These are phyloP conservation scores for Campylorhamphus procurvoides DNA, from an alignment of 2,113 vertebrate genomes.

Conservation along the genomic window DNA sequence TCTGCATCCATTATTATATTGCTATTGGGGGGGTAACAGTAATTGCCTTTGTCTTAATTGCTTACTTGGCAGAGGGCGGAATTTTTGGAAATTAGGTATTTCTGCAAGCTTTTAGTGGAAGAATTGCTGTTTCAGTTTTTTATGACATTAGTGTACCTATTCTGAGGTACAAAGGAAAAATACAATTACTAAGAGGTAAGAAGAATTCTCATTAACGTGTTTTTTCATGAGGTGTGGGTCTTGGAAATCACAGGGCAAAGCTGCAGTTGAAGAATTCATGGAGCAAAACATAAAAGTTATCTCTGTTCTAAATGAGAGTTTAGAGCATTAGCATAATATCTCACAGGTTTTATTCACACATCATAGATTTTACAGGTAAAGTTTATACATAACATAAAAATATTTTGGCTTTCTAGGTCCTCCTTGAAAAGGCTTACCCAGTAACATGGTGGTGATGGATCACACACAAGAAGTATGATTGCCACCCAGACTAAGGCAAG, in stretches of 20 bases:
- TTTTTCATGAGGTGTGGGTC: neutral
- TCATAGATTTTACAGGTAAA: neutral
- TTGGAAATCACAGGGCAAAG: neutral
- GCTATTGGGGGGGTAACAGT: neutral
- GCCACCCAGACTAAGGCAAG: neutral
- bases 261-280: neutral
- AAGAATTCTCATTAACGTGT: neutral
- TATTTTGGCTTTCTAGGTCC: neutral
- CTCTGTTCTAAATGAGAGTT: neutral
- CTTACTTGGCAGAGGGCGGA: neutral
- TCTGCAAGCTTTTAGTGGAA: neutral
- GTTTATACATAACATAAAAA: neutral
- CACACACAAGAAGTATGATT: neutral
- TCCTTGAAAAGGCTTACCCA: neutral
- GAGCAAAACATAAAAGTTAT: neutral
- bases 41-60: neutral
- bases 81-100: neutral
- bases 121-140: neutral
- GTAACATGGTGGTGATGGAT: neutral
- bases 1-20: neutral
- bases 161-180: neutral
- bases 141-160: neutral
- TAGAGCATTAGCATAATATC: neutral
- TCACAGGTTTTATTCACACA: neutral
- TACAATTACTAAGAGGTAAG: neutral